A percentile compares a stretch with the other conserved stretches of the same genome.
phyloP scores from a whole-genome alignment of 2,888 invertebrate species.

The Leptinotarsa tumamoca region DNA sequence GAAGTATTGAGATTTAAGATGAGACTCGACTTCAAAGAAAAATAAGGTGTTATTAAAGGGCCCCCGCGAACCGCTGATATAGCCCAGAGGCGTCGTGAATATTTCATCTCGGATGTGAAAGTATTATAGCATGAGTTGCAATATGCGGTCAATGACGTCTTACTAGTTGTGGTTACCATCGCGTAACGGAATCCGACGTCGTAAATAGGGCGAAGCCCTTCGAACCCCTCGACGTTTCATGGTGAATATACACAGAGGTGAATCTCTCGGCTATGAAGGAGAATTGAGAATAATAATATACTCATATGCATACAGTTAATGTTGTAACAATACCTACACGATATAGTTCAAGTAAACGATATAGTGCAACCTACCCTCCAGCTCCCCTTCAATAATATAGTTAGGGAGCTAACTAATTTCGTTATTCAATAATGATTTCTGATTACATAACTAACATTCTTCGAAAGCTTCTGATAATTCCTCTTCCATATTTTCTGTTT shows the following conservation, averaged over 20 bases:
- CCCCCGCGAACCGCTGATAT: constrained; percentile 5
- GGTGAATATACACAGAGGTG: background rate
- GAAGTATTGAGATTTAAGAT: constrained; percentile 14
- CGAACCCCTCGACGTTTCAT: background rate
- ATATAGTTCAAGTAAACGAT: too few species aligned
- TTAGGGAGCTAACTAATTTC: too few species aligned
- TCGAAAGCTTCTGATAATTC: too few species aligned
- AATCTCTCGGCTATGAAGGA: too few species aligned
- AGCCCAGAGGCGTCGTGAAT: constrained; percentile 12
- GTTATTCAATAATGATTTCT: too few species aligned
- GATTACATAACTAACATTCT: too few species aligned
- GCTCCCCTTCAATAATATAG: too few species aligned
- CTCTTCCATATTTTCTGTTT: too few species aligned
- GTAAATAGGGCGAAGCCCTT: background rate
- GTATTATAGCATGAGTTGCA: background rate
- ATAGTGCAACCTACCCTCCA: too few species aligned
- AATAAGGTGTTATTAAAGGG: constrained; percentile 16
- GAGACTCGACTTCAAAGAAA: constrained; percentile 11
- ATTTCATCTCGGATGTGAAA: constrained; percentile 18
- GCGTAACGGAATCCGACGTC: constrained; percentile 5
- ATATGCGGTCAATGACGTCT: constrained; percentile 14
- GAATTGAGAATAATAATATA: too few species aligned
- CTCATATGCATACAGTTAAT: too few species aligned
- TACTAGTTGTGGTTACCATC: background rate
- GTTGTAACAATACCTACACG: too few species aligned